Evolutionary conservation across 2,888 invertebrate genomes (phyloP).

Genomic region (Charanyca ferruginea): DNA sequence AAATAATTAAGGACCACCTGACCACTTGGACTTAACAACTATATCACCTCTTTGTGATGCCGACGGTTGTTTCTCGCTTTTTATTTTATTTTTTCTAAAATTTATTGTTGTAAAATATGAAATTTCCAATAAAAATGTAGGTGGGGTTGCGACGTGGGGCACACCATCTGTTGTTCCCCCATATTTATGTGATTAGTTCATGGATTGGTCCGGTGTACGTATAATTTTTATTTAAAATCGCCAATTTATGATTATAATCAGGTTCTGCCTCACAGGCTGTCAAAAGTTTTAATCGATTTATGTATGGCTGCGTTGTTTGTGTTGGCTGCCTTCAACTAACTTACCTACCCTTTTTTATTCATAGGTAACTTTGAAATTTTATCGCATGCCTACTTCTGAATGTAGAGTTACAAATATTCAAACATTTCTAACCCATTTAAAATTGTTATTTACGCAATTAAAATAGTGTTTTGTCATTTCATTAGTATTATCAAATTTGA

Average conservation of each 20-base stretch:
- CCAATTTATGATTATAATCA: slow-evolving; percentile 85
- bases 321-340: slow-evolving; percentile 42
- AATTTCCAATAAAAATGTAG: slow-evolving; percentile 78
- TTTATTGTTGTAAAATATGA: slow-evolving; percentile 86
- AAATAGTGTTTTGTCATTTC: slow-evolving; percentile 38
- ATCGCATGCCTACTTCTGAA: slow-evolving; percentile 45
- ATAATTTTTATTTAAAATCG: slow-evolving; percentile 86
- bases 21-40: slow-evolving; percentile 80
- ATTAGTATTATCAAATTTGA: slow-evolving; percentile 46
- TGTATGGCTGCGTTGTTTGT: slow-evolving; percentile 56
- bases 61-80: slow-evolving; percentile 75
- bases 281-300: slow-evolving; percentile 67
- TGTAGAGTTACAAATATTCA: not conserved
- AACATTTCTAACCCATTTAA: slow-evolving; percentile 32
- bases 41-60: slow-evolving; percentile 83
- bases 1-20: slow-evolving; percentile 88
- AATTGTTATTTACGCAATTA: slow-evolving; percentile 44
- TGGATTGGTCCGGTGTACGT: slow-evolving; percentile 77
- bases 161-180: slow-evolving; percentile 84
- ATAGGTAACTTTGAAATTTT: slow-evolving; percentile 36
- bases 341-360: slow-evolving; percentile 44
- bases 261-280: slow-evolving; percentile 69
- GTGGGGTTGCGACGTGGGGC: slow-evolving; percentile 75
- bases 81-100: slow-evolving; percentile 79
- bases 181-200: slow-evolving; percentile 88